Evolutionary conservation across 2,797 vertebrate species (phyloP).

Genomic region (Nannoperca obscura): DNA sequence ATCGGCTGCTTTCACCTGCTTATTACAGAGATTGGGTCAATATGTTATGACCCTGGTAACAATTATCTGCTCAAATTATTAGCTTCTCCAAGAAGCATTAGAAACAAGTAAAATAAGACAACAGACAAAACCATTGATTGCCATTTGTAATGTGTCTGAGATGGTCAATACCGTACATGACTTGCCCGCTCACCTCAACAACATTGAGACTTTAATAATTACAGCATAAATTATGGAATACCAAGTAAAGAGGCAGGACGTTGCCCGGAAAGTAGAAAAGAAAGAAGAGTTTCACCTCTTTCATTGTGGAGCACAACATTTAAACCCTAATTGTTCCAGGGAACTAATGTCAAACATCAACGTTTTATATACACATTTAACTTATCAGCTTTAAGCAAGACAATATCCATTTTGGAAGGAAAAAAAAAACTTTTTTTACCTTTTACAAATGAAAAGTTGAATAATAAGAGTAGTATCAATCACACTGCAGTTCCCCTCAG

Average conservation of each 20-base stretch:
- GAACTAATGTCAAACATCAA: background rate
- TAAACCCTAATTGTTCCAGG: background rate
- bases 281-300: background rate
- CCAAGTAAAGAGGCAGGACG: background rate
- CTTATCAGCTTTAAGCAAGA: background rate
- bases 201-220: constrained; percentile 16
- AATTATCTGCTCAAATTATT: constrained; percentile 76
- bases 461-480: background rate
- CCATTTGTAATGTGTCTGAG: constrained; percentile 62
- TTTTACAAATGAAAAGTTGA: background rate
- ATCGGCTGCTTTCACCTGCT: constrained; percentile 45
- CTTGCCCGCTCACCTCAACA: constrained; percentile 4
- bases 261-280: no score
- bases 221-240: constrained; percentile 6
- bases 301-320: background rate
- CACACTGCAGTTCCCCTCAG: background rate
- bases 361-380: background rate
- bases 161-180: constrained; percentile 39
- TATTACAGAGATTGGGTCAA: constrained; percentile 68
- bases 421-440: background rate
- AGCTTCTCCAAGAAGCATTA: constrained; percentile 31
- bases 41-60: constrained; percentile 62
- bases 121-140: constrained; percentile 63
- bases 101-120: constrained; percentile 50
- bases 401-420: background rate